Evolutionary conservation across 53 echinoderm and acorn worm genomes (phyloP), one percentile per base, ranked within the genome.

Genomic region (Hippasteria phrygiana): DNA sequence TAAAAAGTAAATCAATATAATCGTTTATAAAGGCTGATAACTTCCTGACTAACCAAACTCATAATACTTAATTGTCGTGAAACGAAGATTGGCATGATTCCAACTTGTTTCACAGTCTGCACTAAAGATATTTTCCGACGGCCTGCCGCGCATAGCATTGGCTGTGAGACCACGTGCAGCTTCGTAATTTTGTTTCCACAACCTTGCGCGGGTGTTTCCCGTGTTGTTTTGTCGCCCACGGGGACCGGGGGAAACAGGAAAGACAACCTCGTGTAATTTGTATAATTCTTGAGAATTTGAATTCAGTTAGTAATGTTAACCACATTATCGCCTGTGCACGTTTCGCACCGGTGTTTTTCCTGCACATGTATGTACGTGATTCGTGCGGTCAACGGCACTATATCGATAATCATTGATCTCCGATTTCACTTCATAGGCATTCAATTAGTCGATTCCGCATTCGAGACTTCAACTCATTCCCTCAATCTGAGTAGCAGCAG

Each of bases 131-230:
- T 18, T 7, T 27, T 6, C 7, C 51, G 76, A 76, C 43, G 32
- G 53, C 50, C 76, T 14, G 37, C 32, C 18, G 34, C 17, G 47
- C 17, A 8, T 34, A 14, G 28, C 48, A 32, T 7, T 11, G 31
- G 34, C 34, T 53, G 20, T 35, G 34, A 32, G 43, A 47, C 33
- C 62, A 40, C 79, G 59, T 62, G 24, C 22, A n/a, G n/a, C 20
- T 55, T 22, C n/a, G 35, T 70, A 85, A 70, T 85, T n/a, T 70
- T 85, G 85, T 70, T 69, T 70, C 48, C 42, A 71, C 64, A 85
- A 85, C 85, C 85, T 85, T 85, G 85, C 48, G 14, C 50, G 14
- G 1, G 70, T 20, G 46, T 50, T 36, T 40, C 48, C 12, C 11
- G 37, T 70, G 38, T 51, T 85, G 85, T 70, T 85, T 70, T 70